These are phyloP conservation scores for Trachelus tabidus DNA, from an alignment of 2,888 invertebrate genomes.

Conservation along the genomic window DNA sequence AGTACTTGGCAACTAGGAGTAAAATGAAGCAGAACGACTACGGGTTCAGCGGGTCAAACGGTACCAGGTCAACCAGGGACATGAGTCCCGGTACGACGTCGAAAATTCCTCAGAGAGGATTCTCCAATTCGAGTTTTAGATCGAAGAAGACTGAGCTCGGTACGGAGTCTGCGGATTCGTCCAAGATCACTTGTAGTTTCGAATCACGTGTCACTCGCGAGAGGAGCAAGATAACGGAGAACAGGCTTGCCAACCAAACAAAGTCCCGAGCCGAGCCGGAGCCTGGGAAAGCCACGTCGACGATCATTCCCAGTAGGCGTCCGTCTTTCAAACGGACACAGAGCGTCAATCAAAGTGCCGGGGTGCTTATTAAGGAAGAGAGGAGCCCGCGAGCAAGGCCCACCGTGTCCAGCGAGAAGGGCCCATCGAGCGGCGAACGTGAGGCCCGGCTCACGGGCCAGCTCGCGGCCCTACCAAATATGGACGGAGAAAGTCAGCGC, in stretches of 20 bases:
- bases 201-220: not conserved
- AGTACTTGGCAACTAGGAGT: constrained; percentile 41
- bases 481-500: constrained; percentile 54
- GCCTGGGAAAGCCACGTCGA: constrained; percentile 22
- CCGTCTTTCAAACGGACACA: constrained; percentile 49
- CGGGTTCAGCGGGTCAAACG: constrained; percentile 33
- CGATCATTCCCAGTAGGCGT: constrained; percentile 31
- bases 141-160: constrained; percentile 5
- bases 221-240: not conserved
- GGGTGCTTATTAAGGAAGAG: constrained; percentile 41
- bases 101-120: constrained; percentile 47
- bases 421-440: constrained; percentile 27
- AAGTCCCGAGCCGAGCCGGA: not conserved
- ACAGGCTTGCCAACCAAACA: not conserved
- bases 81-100: constrained; percentile 21
- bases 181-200: not conserved
- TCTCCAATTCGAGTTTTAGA: constrained; percentile 8
- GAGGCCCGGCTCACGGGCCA: constrained; percentile 41
- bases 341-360: constrained; percentile 35
- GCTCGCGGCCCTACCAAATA: constrained; percentile 50
- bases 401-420: constrained; percentile 33
- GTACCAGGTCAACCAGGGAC: constrained; percentile 18
- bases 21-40: constrained; percentile 40
- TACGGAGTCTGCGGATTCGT: not conserved
- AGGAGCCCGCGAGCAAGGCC: constrained; percentile 30